These are phyloP conservation scores for Belonocnema kinseyi DNA, from an alignment of 1,140 invertebrate species.

Conservation along the genomic window DNA sequence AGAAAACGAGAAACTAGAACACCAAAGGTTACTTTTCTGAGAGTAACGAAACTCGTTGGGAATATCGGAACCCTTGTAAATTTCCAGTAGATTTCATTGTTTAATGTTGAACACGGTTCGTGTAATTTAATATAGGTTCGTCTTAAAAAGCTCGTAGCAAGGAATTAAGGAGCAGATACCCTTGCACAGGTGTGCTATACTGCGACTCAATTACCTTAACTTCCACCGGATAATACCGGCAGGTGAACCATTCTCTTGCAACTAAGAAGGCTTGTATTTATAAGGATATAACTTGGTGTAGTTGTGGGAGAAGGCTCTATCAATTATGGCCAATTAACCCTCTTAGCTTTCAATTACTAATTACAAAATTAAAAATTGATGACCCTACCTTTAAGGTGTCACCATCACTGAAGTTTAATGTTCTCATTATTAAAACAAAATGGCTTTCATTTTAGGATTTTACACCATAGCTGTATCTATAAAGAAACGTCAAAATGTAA, in stretches of 20 bases:
- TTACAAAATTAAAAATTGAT: neutral
- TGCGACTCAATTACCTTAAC: conserved; percentile 28
- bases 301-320: conserved; percentile 12
- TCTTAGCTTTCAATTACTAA: neutral
- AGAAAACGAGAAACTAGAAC: no score
- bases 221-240: conserved; percentile 30
- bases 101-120: neutral
- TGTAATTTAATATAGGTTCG: neutral
- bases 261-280: conserved; percentile 19
- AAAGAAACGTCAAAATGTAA: no score
- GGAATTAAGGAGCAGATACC: conserved; percentile 27
- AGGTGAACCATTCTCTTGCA: conserved; percentile 24
- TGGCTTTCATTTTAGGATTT: no score
- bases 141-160: conserved; percentile 1
- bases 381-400: no score
- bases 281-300: neutral
- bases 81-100: neutral
- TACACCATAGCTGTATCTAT: no score
- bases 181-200: conserved; percentile 17
- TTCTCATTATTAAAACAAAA: no score
- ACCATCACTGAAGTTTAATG: no score
- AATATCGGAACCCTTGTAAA: neutral
- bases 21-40: no score
- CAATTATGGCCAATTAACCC: conserved; percentile 23
- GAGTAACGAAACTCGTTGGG: neutral